These are phyloP conservation scores for Dermolepida albohirtum DNA, from an alignment of 2,888 invertebrate species.

Conservation along the genomic window DNA sequence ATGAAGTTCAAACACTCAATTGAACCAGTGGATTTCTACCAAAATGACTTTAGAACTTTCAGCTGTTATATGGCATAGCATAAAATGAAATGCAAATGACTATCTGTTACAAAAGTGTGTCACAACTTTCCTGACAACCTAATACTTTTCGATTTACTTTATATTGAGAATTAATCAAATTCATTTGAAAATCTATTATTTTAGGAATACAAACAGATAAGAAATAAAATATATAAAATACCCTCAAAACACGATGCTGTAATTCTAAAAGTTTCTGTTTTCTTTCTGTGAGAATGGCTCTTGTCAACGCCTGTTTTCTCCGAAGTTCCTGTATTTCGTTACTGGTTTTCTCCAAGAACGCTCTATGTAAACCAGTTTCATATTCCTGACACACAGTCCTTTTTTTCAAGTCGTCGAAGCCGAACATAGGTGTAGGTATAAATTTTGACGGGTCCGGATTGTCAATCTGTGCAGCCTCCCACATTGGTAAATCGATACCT, in stretches of 20 bases:
- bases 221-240: conserved; percentile 57
- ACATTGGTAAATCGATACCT: conserved; percentile 92
- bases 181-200: neutral
- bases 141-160: too few relatives aligned
- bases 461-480: conserved; percentile 96
- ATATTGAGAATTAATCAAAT: too few relatives aligned
- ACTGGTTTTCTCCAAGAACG: conserved; percentile 76
- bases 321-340: conserved; percentile 83
- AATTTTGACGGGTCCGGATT: conserved; percentile 93
- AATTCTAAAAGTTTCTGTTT: conserved; percentile 84
- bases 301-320: conserved; percentile 83
- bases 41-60: too few relatives aligned
- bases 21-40: too few relatives aligned
- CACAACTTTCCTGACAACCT: too few relatives aligned
- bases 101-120: too few relatives aligned
- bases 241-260: conserved; percentile 86
- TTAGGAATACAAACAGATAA: neutral
- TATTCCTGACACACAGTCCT: conserved; percentile 87
- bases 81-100: too few relatives aligned
- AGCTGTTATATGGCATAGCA: too few relatives aligned
- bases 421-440: conserved; percentile 94
- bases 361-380: conserved; percentile 84
- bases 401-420: conserved; percentile 84
- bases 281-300: conserved; percentile 84
- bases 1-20: too few relatives aligned